Percentiles rank a stretch among this genome's conserved stretches.
Conservation (phyloP, 2,797 vertebrate genomes). For the Anas acuta region DNA sequence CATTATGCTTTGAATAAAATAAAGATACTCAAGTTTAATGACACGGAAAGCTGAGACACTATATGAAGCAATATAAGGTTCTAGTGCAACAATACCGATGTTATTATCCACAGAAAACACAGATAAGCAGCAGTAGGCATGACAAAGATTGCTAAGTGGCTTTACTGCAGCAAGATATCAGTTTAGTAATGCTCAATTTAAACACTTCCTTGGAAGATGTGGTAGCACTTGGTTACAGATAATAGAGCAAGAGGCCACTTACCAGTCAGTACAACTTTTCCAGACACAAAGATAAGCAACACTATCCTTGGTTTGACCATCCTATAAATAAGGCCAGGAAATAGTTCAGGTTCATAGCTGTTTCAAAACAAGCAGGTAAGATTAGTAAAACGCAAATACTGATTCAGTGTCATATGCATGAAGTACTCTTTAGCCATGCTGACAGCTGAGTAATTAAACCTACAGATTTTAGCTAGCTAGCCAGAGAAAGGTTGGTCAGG, state of each 20-base stretch:
- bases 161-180: background rate
- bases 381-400: background rate
- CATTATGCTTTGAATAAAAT: background rate
- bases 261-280: constrained; percentile 98
- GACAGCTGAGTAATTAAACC: background rate
- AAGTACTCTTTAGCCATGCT: background rate
- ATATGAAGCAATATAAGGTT: background rate
- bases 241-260: background rate
- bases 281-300: constrained; percentile 96
- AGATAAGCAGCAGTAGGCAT: background rate
- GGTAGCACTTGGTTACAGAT: background rate
- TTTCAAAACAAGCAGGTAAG: constrained; percentile 35
- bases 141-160: background rate
- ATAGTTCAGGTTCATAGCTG: constrained; percentile 96
- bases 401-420: background rate
- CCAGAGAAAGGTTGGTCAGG: background rate
- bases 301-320: constrained; percentile 98
- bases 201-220: background rate
- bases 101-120: background rate
- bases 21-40: background rate
- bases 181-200: background rate
- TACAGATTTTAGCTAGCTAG: background rate
- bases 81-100: background rate
- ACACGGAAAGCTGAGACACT: background rate
- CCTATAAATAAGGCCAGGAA: constrained; percentile 95